Evolutionary conservation across 2,113 vertebrate genomes (phyloP).

Genomic region (Rhinoderma darwinii): DNA sequence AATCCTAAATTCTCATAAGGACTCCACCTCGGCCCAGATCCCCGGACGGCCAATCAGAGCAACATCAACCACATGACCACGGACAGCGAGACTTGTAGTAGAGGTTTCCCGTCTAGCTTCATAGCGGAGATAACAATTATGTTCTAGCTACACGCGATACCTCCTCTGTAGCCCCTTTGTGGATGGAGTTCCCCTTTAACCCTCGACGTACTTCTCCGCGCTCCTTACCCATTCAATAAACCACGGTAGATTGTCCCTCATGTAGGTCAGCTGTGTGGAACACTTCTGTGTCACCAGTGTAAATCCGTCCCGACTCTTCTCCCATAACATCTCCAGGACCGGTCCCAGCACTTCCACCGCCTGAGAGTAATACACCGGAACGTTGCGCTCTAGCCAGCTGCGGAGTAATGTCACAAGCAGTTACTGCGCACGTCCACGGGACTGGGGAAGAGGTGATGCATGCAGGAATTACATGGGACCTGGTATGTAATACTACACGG

Average conservation of each 20-base stretch:
- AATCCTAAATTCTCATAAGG: no score
- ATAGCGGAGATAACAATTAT: no score
- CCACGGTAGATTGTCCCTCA: conserved; percentile 70
- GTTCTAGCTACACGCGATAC: rapidly evolving
- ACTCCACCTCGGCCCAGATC: no score
- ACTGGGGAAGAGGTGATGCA: background rate
- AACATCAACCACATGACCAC: no score
- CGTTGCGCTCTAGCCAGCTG: conserved; percentile 85
- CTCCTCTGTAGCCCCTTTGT: background rate
- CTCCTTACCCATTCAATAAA: conserved; percentile 80
- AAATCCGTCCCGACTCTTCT: conserved; percentile 63
- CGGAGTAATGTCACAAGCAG: background rate
- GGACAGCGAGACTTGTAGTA: no score
- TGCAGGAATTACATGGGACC: background rate
- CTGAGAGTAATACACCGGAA: conserved; percentile 76
- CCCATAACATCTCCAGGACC: conserved; percentile 73
- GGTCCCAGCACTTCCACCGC: conserved; percentile 71
- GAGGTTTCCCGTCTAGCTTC: no score
- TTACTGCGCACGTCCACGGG: background rate
- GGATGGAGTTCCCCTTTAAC: no score
- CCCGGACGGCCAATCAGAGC: no score
- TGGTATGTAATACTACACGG: background rate
- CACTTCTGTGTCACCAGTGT: conserved; percentile 68
- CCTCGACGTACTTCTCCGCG: no score
- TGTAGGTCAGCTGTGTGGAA: conserved; percentile 72